These are phyloP conservation scores for Oxyteleia sp. DNA, from an alignment of 2,888 invertebrate species.

Conservation along the genomic window DNA sequence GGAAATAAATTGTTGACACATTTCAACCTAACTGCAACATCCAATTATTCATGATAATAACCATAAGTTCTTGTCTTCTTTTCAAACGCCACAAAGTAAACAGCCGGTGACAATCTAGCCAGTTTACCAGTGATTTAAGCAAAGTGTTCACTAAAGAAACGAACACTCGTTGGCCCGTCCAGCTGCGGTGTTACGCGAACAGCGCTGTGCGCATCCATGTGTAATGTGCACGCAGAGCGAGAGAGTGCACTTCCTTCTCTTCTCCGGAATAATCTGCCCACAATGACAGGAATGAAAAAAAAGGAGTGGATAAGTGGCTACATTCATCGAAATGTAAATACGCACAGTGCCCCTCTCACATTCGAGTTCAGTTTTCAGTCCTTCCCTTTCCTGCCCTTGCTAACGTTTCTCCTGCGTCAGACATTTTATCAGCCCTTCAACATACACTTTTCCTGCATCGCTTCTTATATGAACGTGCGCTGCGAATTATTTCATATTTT, in stretches of 20 bases:
- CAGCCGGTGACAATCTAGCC: no score
- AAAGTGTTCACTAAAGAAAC: slow-evolving; percentile 47
- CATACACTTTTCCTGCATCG: slow-evolving; percentile 10
- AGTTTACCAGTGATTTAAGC: not conserved
- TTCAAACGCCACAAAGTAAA: no score
- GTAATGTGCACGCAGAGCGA: slow-evolving; percentile 44
- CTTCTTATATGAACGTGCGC: slow-evolving; percentile 14
- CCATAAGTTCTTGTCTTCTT: no score
- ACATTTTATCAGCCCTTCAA: slow-evolving; percentile 60
- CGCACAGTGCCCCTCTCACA: slow-evolving; percentile 62
- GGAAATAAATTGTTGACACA: no score
- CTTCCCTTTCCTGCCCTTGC: slow-evolving; percentile 33
- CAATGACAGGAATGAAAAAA: slow-evolving; percentile 77
- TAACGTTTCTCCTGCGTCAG: slow-evolving; percentile 41
- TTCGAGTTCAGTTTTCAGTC: slow-evolving; percentile 64
- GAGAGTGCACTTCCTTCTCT: slow-evolving; percentile 56
- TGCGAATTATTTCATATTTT: slow-evolving; percentile 2
- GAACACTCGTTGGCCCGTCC: slow-evolving; percentile 43
- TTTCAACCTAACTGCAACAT: no score
- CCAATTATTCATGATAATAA: no score
- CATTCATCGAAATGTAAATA: slow-evolving; percentile 73
- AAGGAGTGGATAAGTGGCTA: slow-evolving; percentile 71
- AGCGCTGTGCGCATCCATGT: slow-evolving; percentile 33
- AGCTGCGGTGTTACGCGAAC: slow-evolving; percentile 34
- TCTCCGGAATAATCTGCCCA: slow-evolving; percentile 75